Conservation (phyloP, 2,797 vertebrate species). For the Sebastolobus alascanus region DNA sequence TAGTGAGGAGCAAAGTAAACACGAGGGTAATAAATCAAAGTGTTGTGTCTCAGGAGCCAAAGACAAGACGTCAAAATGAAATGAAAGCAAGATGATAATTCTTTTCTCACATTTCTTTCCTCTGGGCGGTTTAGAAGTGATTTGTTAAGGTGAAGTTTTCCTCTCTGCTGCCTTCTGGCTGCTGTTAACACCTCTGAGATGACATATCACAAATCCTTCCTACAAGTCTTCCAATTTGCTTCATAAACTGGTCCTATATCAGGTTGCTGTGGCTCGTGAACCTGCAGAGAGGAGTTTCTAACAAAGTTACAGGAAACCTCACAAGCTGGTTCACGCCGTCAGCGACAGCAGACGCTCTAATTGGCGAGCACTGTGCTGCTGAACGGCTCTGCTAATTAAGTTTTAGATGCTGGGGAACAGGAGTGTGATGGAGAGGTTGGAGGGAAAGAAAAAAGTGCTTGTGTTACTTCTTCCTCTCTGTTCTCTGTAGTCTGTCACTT, state of each 20-base stretch:
- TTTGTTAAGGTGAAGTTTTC: conserved; percentile 1
- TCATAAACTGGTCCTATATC: conserved; percentile 8
- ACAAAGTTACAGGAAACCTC: conserved; percentile 39
- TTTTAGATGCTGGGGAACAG: conserved; percentile 8
- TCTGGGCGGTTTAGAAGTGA: not conserved
- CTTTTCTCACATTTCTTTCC: not conserved
- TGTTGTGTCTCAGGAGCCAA: not conserved
- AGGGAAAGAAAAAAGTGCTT: not conserved
- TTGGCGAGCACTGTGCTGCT: conserved; percentile 15
- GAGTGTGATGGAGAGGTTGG: conserved; percentile 16
- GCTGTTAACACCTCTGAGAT: not conserved
- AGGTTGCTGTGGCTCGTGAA: conserved; percentile 6
- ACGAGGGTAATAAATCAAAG: not conserved
- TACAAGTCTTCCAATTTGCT: not conserved
- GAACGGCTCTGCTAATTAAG: conserved; percentile 22
- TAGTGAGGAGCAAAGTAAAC: not conserved
- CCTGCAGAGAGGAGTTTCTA: conserved; percentile 29
- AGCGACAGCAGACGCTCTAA: conserved; percentile 44
- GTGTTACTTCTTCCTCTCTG: not conserved
- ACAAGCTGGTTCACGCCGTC: conserved; percentile 20
- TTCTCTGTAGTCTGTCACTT: not conserved
- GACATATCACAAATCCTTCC: not conserved
- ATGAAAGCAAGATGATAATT: not conserved
- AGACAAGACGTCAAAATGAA: not conserved
- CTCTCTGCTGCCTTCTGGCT: not conserved